These are phyloP conservation scores for Podarcis muralis DNA, from an alignment of 2,113 vertebrate genomes.

Conservation along the genomic window DNA sequence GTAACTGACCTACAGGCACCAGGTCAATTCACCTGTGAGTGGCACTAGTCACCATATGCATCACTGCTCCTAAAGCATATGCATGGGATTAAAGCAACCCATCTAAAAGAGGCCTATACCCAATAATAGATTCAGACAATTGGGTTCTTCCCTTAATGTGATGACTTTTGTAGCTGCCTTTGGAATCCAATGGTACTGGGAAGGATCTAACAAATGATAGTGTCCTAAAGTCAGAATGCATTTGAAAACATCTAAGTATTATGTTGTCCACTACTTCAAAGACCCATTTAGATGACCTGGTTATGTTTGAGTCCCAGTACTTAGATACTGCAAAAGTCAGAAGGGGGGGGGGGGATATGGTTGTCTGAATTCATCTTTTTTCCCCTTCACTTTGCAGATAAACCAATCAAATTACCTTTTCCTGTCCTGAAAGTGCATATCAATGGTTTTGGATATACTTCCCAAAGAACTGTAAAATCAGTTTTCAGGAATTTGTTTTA, in stretches of 20 bases:
- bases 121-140: not conserved
- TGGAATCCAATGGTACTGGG: not conserved
- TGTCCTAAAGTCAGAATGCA: not conserved
- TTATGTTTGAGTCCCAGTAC: not conserved
- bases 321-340: not conserved
- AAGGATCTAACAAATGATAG: not conserved
- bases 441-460: not conserved
- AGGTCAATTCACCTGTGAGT: not conserved
- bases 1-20: not conserved
- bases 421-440: not conserved
- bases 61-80: not conserved
- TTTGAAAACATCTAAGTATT: not conserved
- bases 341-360: not conserved
- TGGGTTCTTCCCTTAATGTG: not conserved
- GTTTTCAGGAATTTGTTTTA: not conserved
- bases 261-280: not conserved
- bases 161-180: not conserved
- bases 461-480: not conserved
- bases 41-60: not conserved
- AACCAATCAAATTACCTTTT: not conserved
- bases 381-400: not conserved
- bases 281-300: not conserved
- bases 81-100: not conserved
- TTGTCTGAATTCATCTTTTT: not conserved
- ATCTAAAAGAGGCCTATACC: not conserved